Conservation (phyloP, 2,888 invertebrate species). For the Trichacis sp. region DNA sequence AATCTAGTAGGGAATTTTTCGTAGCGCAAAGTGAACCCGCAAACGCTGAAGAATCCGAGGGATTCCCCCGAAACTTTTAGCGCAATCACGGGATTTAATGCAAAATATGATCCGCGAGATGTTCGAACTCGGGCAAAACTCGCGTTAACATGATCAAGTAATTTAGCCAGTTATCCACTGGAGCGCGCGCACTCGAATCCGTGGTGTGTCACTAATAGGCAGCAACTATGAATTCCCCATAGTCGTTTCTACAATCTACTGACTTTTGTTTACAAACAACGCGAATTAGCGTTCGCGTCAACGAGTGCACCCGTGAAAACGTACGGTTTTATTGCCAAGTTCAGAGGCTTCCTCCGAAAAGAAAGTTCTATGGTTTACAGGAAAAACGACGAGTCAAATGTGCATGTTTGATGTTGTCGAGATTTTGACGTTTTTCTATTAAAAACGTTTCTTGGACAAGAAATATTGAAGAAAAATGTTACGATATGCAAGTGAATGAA, state of each 20-base stretch:
- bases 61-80: neutral
- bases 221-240: constrained; percentile 37
- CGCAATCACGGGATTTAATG: neutral
- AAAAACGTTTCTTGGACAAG: no score
- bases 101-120: constrained; percentile 30
- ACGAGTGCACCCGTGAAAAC: constrained; percentile 36
- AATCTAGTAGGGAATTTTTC: no score
- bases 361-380: no score
- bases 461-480: no score
- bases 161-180: constrained; percentile 45
- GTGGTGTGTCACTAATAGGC: constrained; percentile 43
- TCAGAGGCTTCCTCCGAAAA: no score
- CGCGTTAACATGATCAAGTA: constrained; percentile 52
- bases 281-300: constrained; percentile 32
- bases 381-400: no score
- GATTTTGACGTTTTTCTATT: no score
- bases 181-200: constrained; percentile 34
- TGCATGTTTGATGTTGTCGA: no score
- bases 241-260: constrained; percentile 35
- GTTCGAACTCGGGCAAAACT: constrained; percentile 47
- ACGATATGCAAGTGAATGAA: no score
- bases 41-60: neutral
- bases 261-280: constrained; percentile 35
- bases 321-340: constrained; percentile 29
- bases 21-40: no score